These are phyloP conservation scores for Erebia epiphron DNA, from an alignment of 2,888 invertebrate species.

Conservation along the genomic window DNA sequence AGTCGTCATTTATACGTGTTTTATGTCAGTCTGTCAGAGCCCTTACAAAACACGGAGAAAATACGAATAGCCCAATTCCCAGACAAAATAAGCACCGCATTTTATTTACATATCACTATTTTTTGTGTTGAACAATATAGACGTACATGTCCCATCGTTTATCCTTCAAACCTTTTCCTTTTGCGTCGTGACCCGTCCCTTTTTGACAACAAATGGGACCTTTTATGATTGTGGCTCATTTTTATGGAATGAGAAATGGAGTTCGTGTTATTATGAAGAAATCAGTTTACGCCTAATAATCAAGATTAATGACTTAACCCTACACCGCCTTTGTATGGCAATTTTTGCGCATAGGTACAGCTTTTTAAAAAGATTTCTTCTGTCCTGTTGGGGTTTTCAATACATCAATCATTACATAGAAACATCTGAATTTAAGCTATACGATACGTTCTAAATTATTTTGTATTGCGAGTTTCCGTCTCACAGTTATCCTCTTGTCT, in stretches of 20 bases:
- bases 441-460: neutral
- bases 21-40: too few relatives aligned
- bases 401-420: neutral
- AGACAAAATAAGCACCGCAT: slow-evolving; percentile 18
- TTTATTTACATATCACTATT: slow-evolving; percentile 26
- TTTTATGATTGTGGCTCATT: slow-evolving; percentile 35
- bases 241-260: slow-evolving; percentile 32
- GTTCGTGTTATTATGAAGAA: slow-evolving; percentile 21
- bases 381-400: neutral
- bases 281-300: slow-evolving; percentile 25
- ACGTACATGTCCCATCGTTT: slow-evolving; percentile 30
- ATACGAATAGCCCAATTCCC: slow-evolving; percentile 2
- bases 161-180: slow-evolving; percentile 40
- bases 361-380: neutral
- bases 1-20: too few relatives aligned
- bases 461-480: neutral
- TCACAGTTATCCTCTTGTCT: too few relatives aligned
- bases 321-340: slow-evolving; percentile 11
- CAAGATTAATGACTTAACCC: slow-evolving; percentile 25
- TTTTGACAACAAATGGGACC: slow-evolving; percentile 36
- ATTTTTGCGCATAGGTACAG: neutral
- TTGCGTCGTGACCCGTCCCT: slow-evolving; percentile 47
- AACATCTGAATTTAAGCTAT: neutral
- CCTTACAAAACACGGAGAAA: neutral
- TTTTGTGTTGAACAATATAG: slow-evolving; percentile 24